Base-by-base conservation (phyloP, 2,888 invertebrate species). In the Eledona agricola region DNA sequence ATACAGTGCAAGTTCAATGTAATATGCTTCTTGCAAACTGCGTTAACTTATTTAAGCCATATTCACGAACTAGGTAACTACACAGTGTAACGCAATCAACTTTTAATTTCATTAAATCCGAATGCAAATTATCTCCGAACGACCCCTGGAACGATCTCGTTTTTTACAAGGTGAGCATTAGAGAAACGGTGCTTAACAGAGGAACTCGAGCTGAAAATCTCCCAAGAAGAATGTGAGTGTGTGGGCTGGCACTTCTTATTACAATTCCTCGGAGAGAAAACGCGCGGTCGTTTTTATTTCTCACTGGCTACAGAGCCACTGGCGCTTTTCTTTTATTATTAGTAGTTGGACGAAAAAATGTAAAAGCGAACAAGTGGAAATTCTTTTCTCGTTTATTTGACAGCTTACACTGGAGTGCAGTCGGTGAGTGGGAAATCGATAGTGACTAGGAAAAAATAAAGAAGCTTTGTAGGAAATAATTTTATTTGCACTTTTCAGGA, bases 1-100 rank as follows among this genome's bases (percentile, higher is more conserved):
- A 32, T 46, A 37, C 19, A 9, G 25, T 52, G 46, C 46, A 46
- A 52, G 51, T 52, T 52, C 45, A 45, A 28, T 45, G 28, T 51
- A 37, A 35, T 37, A 31, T 34, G 28, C 29, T 34, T 45, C 45
- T 45, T 52, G 51, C 38, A 52, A 52, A 52, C 46, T 45, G 51
- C 38, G 23, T 52, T 52, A 52, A 46, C 38, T 45, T 38, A 32
- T 46, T 52, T 38, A 32, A 46, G 38, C 31, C 13, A 29, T 31
- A 26, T 31, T 34, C 25, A 19, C 29, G 4, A 52, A 52, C 31
- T 38, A 37, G 17, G 13, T 42, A 47, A 22, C 28, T 46, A 28
- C 37, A 43, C 35, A 22, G 19, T 45, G 12, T 25, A 12, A 31
- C 23, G 25, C 31, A 31, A 38, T 52, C 31, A 43, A 46, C 31